Evolutionary conservation across 2,888 invertebrate species (phyloP), one percentile per base, ranked within the genome.

Genomic region (Notodonta ziczac): DNA sequence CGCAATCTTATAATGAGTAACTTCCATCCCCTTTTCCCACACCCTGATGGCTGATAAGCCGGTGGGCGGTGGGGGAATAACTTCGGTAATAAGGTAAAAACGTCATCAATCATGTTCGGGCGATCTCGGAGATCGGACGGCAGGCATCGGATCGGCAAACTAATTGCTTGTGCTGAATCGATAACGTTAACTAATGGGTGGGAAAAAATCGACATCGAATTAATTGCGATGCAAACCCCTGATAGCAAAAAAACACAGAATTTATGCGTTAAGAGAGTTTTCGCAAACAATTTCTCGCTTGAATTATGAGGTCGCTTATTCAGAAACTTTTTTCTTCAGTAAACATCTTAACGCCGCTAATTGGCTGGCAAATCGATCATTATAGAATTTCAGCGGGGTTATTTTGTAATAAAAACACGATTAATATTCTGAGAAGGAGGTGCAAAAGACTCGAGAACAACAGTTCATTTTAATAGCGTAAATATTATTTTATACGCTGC

Each of bases 111-210:
- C 58, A 78, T 76, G 74, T 69, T 60, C 58, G 58, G 70, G 73
- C 69, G 66, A 69, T 66, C 74, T 72, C 73, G 69, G 73, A 74
- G 67, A 74, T 74, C 76, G 69, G 82, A 83, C 85, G 85, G 74
- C 62, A 57, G 73, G 73, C 77, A 82, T 83, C 80, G 73, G 80
- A 80, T 81, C 83, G 71, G 73, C 71, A 78, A 81, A 80, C 86
- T 90, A 91, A 91, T 91, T 87, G 87, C 88, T 77, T 81, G 78
- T 79, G 83, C 78, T 78, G 79, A 84, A 85, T 84, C 85, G 88
- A 87, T 87, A 83, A 81, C 81, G 76, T 70, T 83, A 82, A 84
- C 81, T 83, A 87, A 88, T 87, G 83, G 81, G 72, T 79, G 79
- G 78, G 80, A 85, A 88, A n/a, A 84, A 86, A 87, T 83, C 78